Base-by-base conservation (phyloP, 2,797 vertebrate species). In the Chrosomus eos region DNA sequence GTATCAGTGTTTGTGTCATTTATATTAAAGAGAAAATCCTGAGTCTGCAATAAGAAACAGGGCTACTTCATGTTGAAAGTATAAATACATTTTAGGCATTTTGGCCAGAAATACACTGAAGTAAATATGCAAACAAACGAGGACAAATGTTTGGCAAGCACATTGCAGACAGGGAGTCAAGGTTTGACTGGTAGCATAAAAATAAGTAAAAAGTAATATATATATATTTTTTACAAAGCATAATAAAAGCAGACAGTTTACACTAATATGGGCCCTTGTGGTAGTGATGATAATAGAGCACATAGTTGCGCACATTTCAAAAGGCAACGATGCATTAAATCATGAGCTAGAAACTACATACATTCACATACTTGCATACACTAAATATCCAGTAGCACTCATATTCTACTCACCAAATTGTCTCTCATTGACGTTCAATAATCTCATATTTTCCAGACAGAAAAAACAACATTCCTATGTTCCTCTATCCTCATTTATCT, bases 381-480 rank as follows among this genome's bases (percentile, higher is more conserved):
- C 60, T 51, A 74, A 18, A 51, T 51, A 68, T 70, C 36, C 71
- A 45, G 21, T 82, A 62, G 40, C 55, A 43, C n/a, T 77, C 33
- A 43, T 70, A 77, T 84, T 84, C 26, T 45, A 53, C 43, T 83
- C 33, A 58, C 23, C 45, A 53, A 76, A 53, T 9, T 40, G 14
- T 78, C 62, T 33, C 78, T 80, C 62, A 33, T 8, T 79, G 40
- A 66, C 36, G 77, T 83, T 77, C n/a, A 68, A 60, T 70, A 83
- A 19, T 70, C 38, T 77, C 64, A 78, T 31, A 62, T n/a, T 70
- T 60, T 67, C 31, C 64, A 70, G 64, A 84, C 67, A 62, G 28
- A 58, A 33, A 64, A 79, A 78, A 43, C 7, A 79, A 58, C 70
- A 87, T 83, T 83, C 51, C 48, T 5, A 7, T 58, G 73, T 82